Percentiles rank a stretch among this genome's conserved stretches.
phyloP scores from a whole-genome alignment of 2,888 invertebrate species.

The Tipula helvola region DNA sequence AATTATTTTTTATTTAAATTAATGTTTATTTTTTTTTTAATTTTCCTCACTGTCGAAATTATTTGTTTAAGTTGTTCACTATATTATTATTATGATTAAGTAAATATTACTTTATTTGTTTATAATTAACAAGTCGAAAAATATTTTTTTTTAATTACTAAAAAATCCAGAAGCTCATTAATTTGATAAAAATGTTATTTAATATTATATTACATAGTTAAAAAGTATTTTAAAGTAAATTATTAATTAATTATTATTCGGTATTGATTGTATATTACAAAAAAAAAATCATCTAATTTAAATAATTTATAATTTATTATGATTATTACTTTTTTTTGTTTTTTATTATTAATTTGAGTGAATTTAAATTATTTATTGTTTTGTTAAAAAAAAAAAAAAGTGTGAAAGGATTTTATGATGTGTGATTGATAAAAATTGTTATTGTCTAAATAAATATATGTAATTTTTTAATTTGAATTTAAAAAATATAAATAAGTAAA shows the following conservation, averaged over 20 bases:
- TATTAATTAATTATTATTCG: not conserved
- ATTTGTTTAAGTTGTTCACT: not conserved
- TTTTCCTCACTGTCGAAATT: not conserved
- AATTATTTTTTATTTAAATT: not conserved
- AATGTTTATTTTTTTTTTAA: not conserved
- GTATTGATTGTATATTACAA: not conserved
- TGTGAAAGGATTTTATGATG: not conserved
- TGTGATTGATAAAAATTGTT: not conserved
- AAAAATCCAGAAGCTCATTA: not conserved
- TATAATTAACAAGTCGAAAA: not conserved
- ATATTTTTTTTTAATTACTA: not conserved
- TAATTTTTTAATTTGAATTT: slow-evolving; percentile 5
- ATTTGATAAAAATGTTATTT: not conserved
- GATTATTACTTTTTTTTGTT: not conserved
- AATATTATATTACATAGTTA: not conserved
- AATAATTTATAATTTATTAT: not conserved
- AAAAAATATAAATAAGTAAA: not conserved
- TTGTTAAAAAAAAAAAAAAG: not conserved
- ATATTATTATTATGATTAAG: not conserved
- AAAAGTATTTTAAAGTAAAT: not conserved
- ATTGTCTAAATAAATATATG: slow-evolving; percentile 8
- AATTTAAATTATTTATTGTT: not conserved
- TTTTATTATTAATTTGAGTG: not conserved
- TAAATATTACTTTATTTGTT: not conserved
- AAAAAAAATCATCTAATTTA: not conserved